A percentile compares a stretch with the other conserved stretches of the same genome.
Conservation (phyloP, 2,113 vertebrate genomes). For the Lethenteron camtschaticum region DNA sequence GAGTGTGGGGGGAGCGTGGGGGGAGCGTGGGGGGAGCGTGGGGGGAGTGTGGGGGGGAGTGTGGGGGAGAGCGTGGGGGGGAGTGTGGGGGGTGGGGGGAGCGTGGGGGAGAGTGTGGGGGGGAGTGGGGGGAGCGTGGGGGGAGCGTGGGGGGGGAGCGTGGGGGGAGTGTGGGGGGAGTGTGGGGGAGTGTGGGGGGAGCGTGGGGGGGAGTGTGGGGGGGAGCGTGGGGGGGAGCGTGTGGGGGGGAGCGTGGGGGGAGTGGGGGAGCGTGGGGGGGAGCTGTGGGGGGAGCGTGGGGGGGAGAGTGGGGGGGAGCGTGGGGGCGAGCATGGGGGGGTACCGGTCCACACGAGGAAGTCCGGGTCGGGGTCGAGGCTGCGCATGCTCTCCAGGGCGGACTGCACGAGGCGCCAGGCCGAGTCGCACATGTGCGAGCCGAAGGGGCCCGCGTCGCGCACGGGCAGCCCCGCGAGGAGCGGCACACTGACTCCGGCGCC, state of each 20-base stretch:
- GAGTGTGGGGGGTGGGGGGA: too few relatives aligned
- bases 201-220: neutral
- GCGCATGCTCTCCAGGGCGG: slow-evolving; percentile 56
- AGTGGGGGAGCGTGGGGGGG: neutral
- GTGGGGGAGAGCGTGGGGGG: too few relatives aligned
- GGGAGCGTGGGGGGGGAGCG: neutral
- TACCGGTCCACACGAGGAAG: slow-evolving; percentile 96
- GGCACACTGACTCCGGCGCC: slow-evolving; percentile 60
- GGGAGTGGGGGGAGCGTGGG: neutral
- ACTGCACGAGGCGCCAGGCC: slow-evolving; percentile 66
- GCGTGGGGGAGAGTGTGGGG: too few relatives aligned
- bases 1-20: too few relatives aligned
- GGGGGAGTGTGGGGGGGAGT: too few relatives aligned
- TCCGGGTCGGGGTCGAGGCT: slow-evolving; percentile 29
- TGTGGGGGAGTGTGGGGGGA: neutral
- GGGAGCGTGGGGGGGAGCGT: neutral
- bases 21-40: too few relatives aligned
- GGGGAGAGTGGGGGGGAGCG: neutral
- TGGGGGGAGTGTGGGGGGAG: neutral
- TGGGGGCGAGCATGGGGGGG: neutral
- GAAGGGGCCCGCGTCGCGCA: slow-evolving; percentile 40
- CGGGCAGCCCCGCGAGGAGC: slow-evolving; percentile 59
- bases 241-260: neutral
- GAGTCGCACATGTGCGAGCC: slow-evolving; percentile 80
- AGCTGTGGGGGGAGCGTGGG: neutral